Evolutionary conservation across 2,797 vertebrate species (phyloP).

Genomic region (Odontamblyopus lacepedii): DNA sequence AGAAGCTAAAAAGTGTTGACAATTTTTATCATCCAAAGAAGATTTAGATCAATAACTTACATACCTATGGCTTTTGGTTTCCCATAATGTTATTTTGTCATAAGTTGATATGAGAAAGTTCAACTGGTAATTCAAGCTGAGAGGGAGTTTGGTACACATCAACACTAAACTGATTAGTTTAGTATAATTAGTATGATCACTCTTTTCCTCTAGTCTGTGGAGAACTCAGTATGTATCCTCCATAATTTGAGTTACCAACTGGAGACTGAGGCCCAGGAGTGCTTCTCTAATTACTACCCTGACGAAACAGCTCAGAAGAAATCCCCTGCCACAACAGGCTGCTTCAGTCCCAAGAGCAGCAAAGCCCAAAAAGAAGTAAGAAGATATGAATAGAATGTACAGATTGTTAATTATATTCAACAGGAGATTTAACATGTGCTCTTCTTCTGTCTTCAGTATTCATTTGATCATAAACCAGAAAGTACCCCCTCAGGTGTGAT

Average conservation of each 20-base stretch:
- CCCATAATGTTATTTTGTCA: not conserved
- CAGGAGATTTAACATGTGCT: not conserved
- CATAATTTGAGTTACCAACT: constrained; percentile 92
- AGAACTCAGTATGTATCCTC: constrained; percentile 92
- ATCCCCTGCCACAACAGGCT: constrained; percentile 76
- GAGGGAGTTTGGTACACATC: not conserved
- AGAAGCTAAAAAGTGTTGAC: not conserved
- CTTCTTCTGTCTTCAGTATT: constrained; percentile 59
- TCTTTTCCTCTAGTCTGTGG: constrained; percentile 82
- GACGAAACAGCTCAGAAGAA: constrained; percentile 59
- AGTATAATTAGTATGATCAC: not conserved
- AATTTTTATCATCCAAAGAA: not conserved
- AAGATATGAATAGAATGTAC: not conserved
- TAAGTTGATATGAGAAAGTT: not conserved
- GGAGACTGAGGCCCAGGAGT: constrained; percentile 82
- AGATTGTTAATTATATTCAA: not conserved
- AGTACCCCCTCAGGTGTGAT: constrained; percentile 74
- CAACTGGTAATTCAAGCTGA: not conserved
- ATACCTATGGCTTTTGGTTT: not conserved
- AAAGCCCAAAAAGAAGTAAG: constrained; percentile 65
- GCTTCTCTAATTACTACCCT: constrained; percentile 74
- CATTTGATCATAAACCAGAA: constrained; percentile 72
- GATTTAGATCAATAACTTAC: not conserved
- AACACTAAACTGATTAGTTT: not conserved
- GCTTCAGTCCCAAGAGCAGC: constrained; percentile 88